A percentile compares a stretch with the other conserved stretches of the same genome.
Conservation (phyloP, 64 coral and sea anemone species). For the Acropora tenuis region DNA sequence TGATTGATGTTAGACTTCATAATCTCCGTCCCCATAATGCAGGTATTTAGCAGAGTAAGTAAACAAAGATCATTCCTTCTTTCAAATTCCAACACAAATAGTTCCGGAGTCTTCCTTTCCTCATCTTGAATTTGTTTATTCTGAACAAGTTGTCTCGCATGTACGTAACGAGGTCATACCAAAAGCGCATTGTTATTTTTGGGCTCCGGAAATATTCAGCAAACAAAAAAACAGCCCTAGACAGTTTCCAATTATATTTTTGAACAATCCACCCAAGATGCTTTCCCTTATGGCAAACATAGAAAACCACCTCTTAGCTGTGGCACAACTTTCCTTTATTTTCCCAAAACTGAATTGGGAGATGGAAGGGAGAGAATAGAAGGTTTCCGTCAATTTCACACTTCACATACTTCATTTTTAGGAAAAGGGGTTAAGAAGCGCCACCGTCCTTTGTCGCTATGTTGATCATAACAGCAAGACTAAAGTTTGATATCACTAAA, state of each 20-base stretch:
- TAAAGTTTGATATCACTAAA: too few species aligned
- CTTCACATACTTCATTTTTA: too few species aligned
- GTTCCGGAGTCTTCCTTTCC: background rate
- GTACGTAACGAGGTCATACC: background rate
- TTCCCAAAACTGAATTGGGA: too few species aligned
- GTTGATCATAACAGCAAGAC: too few species aligned
- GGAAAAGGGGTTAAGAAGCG: too few species aligned
- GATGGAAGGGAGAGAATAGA: too few species aligned
- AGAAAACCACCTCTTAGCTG: too few species aligned
- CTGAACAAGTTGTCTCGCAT: background rate
- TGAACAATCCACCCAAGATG: background rate
- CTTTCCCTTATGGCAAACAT: background rate
- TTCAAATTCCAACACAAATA: background rate
- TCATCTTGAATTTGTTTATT: background rate
- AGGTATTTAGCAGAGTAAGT: background rate
- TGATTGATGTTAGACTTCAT: slow-evolving; percentile 28
- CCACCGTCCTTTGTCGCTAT: too few species aligned
- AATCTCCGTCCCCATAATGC: background rate
- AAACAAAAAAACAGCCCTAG: background rate
- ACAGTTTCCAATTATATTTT: background rate
- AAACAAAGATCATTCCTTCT: slow-evolving; percentile 9
- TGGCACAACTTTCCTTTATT: too few species aligned
- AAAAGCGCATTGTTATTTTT: slow-evolving; percentile 1
- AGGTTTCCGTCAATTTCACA: too few species aligned
- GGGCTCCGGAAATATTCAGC: background rate